phyloP scores from a whole-genome alignment of 92 coral and sea anemone species.

The Virgularia gustaviana region DNA sequence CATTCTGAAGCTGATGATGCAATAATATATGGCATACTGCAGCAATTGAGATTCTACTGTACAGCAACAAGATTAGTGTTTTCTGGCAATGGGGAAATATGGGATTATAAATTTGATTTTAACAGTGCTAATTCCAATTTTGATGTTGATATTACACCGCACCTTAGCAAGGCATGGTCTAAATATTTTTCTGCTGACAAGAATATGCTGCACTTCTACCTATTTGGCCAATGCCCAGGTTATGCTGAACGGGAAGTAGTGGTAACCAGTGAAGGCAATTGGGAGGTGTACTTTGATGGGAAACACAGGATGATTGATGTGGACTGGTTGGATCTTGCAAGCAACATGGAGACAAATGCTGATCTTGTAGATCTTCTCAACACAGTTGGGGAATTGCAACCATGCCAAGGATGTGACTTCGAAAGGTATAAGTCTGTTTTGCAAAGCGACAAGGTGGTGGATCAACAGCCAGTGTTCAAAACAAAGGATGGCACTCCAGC shows the following conservation, averaged over 20 bases:
- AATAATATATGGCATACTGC: constrained; percentile 10
- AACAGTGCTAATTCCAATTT: constrained; percentile 5
- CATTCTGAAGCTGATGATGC: constrained; percentile 1
- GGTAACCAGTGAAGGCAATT: constrained; percentile 34
- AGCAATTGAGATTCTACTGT: constrained; percentile 11
- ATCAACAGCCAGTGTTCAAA: constrained; percentile 27
- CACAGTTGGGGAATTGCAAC: constrained; percentile 6
- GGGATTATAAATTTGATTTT: constrained; percentile 6
- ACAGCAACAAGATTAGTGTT: background rate
- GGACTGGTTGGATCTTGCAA: constrained; percentile 35
- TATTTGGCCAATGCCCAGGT: constrained; percentile 27
- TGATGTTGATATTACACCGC: background rate
- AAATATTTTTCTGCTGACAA: constrained; percentile 18
- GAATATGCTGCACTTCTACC: constrained; percentile 24
- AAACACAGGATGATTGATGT: constrained; percentile 1
- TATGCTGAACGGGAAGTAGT: constrained; percentile 41
- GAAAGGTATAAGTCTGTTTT: constrained; percentile 20
- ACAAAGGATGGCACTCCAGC: constrained; percentile 43
- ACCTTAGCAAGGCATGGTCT: constrained; percentile 18
- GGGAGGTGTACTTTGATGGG: constrained; percentile 42
- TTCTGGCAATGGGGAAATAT: no score
- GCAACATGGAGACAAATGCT: background rate
- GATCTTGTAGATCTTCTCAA: constrained; percentile 19
- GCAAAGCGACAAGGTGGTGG: background rate
- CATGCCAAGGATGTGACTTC: constrained; percentile 29